Conservation (phyloP, 2,113 vertebrate genomes). For the Dipodomys stephensi region DNA sequence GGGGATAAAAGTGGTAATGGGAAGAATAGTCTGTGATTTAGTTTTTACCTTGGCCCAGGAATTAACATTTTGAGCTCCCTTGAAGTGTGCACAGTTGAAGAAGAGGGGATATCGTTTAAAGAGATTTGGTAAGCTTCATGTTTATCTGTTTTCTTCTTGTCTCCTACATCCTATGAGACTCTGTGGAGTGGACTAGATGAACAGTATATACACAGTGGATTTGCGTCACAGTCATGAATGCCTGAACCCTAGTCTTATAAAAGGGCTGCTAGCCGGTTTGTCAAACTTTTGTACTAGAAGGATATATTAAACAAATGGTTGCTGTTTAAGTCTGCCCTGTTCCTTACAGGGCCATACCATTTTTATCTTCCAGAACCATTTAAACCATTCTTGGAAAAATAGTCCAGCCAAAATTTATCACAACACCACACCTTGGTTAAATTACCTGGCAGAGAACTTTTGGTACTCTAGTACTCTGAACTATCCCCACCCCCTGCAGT, state of each 20-base stretch:
- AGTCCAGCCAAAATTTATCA: neutral
- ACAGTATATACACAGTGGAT: neutral
- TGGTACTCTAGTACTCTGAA: too few species aligned
- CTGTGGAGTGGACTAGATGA: neutral
- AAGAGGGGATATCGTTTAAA: neutral
- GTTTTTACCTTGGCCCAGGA: neutral
- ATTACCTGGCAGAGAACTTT: neutral
- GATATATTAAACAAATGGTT: neutral
- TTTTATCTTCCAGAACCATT: neutral
- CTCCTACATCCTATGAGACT: neutral
- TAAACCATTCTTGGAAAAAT: neutral
- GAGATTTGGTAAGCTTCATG: neutral
- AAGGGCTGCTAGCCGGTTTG: neutral
- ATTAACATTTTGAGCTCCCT: neutral
- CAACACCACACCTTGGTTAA: neutral
- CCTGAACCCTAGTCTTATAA: neutral
- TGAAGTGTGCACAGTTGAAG: neutral
- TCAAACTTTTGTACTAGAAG: neutral
- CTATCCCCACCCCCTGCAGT: too few species aligned
- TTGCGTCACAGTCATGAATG: neutral
- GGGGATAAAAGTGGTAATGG: neutral
- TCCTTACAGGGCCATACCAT: neutral
- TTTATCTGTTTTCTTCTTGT: neutral
- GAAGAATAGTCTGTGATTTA: neutral
- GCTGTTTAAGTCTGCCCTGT: neutral